Evolutionary conservation across 2,797 vertebrate species (phyloP).

Genomic region (Sebastiscus albofasciatus): DNA sequence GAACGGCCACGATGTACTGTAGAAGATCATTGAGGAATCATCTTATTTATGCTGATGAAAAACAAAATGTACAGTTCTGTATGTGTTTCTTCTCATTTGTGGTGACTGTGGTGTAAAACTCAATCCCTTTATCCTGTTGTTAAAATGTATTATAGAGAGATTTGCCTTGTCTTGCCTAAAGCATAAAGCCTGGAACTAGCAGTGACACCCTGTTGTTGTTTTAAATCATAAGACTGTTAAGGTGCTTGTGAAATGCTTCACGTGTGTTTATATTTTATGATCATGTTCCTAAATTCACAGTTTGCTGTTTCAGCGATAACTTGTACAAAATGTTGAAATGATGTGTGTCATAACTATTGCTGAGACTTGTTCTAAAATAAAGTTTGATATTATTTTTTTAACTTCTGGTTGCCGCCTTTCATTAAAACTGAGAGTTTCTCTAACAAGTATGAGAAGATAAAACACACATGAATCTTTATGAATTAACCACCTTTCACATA

Average conservation of each 20-base stretch:
- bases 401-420: not conserved
- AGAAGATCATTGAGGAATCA: not conserved
- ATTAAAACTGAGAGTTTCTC: not conserved
- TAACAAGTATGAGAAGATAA: not conserved
- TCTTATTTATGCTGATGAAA: not conserved
- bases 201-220: not conserved
- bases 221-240: not conserved
- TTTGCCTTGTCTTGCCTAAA: not conserved
- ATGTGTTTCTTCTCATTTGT: not conserved
- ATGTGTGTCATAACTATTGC: not conserved
- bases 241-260: not conserved
- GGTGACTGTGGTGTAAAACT: not conserved
- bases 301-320: not conserved
- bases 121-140: no score
- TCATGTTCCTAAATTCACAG: not conserved
- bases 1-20: not conserved
- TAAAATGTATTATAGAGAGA: no score
- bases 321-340: constrained; percentile 4
- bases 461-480: not conserved
- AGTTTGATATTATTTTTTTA: constrained; percentile 22
- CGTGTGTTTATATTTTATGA: not conserved
- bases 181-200: not conserved
- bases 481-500: not conserved
- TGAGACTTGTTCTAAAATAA: constrained; percentile 14
- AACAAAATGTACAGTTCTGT: not conserved